Evolutionary conservation across 2,888 invertebrate species (phyloP), one percentile per base, ranked within the genome.

Genomic region (Drosophila macrospina): DNA sequence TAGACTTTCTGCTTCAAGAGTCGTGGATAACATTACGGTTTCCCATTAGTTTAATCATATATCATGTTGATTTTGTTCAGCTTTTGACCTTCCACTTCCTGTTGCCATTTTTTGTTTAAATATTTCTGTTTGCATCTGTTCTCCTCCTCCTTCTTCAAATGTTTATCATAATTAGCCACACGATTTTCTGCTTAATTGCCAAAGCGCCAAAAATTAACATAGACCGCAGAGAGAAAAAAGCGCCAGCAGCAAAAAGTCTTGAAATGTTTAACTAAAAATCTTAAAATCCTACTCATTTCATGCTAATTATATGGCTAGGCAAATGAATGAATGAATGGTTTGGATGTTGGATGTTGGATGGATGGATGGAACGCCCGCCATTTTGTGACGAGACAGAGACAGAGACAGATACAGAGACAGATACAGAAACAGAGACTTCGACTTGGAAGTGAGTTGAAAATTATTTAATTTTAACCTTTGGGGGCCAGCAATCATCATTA

Each of bases 401-500:
- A 16, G 0, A 34, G 28, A 39, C 10, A 16, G 1, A 32, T 37
- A 36, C 20, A 7, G 34, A 16, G 50, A 11, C 11, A n/a, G n/a
- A n/a, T n/a, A n/a, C n/a, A n/a, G n/a, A n/a, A n/a, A n/a, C n/a
- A 3, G n/a, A 13, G 36, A 24, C 34, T 45, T 16, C 8, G 55
- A 57, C 52, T 70, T 64, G 66, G 57, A 44, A 72, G 73, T 72
- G 60, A 84, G 55, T 74, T 76, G 68, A 69, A 88, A 87, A 78
- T 90, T 87, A 75, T 87, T 89, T 87, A 87, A 89, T 80, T 83
- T 90, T 80, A 88, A 89, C 90, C 88, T 89, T 81, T 78, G 80
- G 86, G 90, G 90, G 73, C 72, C 74, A 87, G 79, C 88, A 90
- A 90, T 89, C 89, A 88, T 88, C 88, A 88, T 88, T 89, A 88